phyloP scores from a whole-genome alignment of 92 coral and sea anemone species.

The Paragorgia papillata region DNA sequence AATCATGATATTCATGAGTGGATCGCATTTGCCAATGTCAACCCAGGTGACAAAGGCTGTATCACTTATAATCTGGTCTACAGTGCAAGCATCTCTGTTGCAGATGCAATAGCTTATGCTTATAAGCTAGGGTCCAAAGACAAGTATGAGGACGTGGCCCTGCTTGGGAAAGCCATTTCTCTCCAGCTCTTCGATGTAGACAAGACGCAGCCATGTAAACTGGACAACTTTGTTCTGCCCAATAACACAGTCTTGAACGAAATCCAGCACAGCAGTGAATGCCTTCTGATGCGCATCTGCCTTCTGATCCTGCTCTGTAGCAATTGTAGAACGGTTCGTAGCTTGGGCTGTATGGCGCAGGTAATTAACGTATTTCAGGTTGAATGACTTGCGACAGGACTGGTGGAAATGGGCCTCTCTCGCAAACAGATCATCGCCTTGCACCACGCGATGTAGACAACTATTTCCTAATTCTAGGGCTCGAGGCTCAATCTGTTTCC shows the following conservation, averaged over 20 bases:
- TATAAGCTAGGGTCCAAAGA: constrained; percentile 54
- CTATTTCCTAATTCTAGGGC: constrained; percentile 57
- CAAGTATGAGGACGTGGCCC: constrained; percentile 56
- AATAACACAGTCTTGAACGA: constrained; percentile 40
- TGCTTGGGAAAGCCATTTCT: constrained; percentile 48
- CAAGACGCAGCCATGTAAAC: constrained; percentile 49
- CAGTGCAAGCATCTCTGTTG: constrained; percentile 54
- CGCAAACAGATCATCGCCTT: constrained; percentile 60
- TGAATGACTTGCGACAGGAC: constrained; percentile 58
- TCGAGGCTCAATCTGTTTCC: constrained; percentile 71
- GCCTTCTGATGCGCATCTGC: constrained; percentile 54
- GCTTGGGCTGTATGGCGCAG: constrained; percentile 46
- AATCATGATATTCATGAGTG: constrained; percentile 39
- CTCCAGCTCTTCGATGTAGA: constrained; percentile 57
- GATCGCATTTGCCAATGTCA: constrained; percentile 52
- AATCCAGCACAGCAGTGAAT: constrained; percentile 53
- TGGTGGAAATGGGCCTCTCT: constrained; percentile 60
- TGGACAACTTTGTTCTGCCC: constrained; percentile 47
- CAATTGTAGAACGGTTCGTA: constrained; percentile 12
- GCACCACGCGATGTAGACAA: constrained; percentile 56
- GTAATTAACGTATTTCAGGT: constrained; percentile 45
- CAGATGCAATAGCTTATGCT: constrained; percentile 60
- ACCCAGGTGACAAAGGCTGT: constrained; percentile 52
- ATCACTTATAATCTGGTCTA: constrained; percentile 56
- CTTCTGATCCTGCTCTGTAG: constrained; percentile 47